Percentiles rank a stretch among this genome's conserved stretches.
These are phyloP conservation scores for Palythoa caribaeorum DNA, from an alignment of 92 coral and sea anemone genomes.

Conservation along the genomic window DNA sequence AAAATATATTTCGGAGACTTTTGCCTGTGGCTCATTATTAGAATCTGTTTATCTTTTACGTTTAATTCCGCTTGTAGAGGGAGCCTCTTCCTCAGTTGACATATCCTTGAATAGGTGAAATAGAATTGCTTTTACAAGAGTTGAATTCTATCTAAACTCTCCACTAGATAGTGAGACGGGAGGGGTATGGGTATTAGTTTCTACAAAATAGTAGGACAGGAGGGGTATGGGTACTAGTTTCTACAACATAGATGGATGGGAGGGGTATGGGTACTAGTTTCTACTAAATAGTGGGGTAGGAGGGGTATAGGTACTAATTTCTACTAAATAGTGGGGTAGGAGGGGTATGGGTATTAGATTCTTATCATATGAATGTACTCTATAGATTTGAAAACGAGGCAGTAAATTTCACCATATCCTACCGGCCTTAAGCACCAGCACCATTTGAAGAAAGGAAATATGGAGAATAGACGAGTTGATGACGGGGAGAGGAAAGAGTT, in stretches of 20 bases:
- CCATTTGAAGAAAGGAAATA: not conserved
- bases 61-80: not conserved
- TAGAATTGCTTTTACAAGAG: not conserved
- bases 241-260: not conserved
- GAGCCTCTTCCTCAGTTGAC: not conserved
- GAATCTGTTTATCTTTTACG: not conserved
- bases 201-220: not conserved
- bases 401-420: not conserved
- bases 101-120: constrained; percentile 16
- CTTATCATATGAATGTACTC: not conserved
- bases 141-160: constrained; percentile 15
- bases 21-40: not conserved
- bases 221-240: constrained; percentile 9
- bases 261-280: constrained; percentile 18
- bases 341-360: constrained; percentile 1
- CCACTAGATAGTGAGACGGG: not conserved
- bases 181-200: not conserved
- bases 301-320: not conserved
- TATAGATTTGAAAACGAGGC: constrained; percentile 5
- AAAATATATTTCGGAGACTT: too few relatives aligned
- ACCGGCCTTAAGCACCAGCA: not conserved
- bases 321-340: not conserved
- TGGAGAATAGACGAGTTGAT: not conserved
- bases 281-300: not conserved
- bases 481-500: not conserved